A percentile compares a stretch with the other conserved stretches of the same genome.
These are phyloP conservation scores for Eilema caniola DNA, from an alignment of 2,888 invertebrate genomes.

Conservation along the genomic window DNA sequence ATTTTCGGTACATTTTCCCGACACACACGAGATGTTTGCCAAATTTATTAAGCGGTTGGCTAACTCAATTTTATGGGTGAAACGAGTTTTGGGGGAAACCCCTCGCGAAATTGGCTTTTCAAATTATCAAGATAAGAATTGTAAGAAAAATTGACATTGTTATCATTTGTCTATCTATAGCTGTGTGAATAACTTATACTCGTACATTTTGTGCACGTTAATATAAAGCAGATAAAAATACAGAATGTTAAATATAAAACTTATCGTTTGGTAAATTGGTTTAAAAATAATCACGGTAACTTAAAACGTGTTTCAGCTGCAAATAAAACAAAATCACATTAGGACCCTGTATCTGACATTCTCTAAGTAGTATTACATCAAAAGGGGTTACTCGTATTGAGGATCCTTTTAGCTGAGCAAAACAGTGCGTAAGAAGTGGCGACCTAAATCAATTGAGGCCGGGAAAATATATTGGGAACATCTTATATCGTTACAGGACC, in stretches of 20 bases:
- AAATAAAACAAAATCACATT: constrained; percentile 36
- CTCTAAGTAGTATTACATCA: constrained; percentile 41
- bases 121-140: constrained; percentile 58
- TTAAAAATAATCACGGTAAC: background rate
- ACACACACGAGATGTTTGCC: constrained; percentile 65
- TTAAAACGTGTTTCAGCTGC: background rate
- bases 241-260: too few species aligned
- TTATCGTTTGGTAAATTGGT: too few species aligned
- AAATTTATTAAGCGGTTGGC: constrained; percentile 73
- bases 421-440: constrained; percentile 36
- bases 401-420: constrained; percentile 37
- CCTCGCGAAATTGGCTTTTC: constrained; percentile 64
- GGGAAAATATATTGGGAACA: constrained; percentile 32
- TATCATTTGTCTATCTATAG: constrained; percentile 8
- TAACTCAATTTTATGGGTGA: constrained; percentile 77
- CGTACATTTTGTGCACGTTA: too few species aligned
- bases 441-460: constrained; percentile 47
- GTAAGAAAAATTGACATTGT: constrained; percentile 50
- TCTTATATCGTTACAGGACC: constrained; percentile 27
- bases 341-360: constrained; percentile 33
- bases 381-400: constrained; percentile 43
- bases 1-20: constrained; percentile 28
- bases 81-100: constrained; percentile 65
- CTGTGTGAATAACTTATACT: background rate
- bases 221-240: too few species aligned